phyloP scores from a whole-genome alignment of 1,140 invertebrate species.

The Uloborus diversus region DNA sequence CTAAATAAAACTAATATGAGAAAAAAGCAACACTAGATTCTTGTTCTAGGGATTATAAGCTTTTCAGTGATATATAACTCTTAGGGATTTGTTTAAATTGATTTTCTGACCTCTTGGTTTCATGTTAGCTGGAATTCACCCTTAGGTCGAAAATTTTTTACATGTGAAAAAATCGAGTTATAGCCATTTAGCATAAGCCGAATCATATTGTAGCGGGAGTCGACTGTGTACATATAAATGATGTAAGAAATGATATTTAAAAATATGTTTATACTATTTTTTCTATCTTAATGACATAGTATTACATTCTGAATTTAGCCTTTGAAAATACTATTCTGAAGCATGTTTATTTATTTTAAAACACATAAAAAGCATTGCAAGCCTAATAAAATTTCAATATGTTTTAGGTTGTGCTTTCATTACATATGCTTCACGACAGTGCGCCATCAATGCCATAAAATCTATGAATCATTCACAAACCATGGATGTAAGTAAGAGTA shows the following conservation, averaged over 20 bases:
- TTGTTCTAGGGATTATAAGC: too few species aligned
- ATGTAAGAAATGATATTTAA: too few species aligned
- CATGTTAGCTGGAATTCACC: too few species aligned
- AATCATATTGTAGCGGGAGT: too few species aligned
- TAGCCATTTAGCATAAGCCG: not conserved
- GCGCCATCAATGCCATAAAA: slow-evolving; percentile 96
- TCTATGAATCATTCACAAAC: slow-evolving; percentile 96
- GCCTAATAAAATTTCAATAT: not conserved
- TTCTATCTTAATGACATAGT: not conserved
- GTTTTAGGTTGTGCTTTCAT: slow-evolving; percentile 91
- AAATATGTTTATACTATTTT: not conserved
- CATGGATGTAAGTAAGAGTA: slow-evolving; percentile 83
- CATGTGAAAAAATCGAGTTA: not conserved
- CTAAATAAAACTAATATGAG: too few species aligned
- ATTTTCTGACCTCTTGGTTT: too few species aligned
- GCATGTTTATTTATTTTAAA: not conserved
- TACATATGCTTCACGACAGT: slow-evolving; percentile 95
- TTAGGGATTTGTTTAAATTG: too few species aligned
- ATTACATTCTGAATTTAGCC: not conserved
- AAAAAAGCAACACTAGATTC: too few species aligned
- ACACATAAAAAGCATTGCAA: not conserved
- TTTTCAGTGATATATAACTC: too few species aligned
- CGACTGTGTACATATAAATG: too few species aligned
- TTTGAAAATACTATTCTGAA: not conserved
- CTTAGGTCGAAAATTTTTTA: not conserved